A percentile compares a stretch with the other conserved stretches of the same genome.
Conservation (phyloP, 2,113 vertebrate genomes). For the Indicator maculatus region DNA sequence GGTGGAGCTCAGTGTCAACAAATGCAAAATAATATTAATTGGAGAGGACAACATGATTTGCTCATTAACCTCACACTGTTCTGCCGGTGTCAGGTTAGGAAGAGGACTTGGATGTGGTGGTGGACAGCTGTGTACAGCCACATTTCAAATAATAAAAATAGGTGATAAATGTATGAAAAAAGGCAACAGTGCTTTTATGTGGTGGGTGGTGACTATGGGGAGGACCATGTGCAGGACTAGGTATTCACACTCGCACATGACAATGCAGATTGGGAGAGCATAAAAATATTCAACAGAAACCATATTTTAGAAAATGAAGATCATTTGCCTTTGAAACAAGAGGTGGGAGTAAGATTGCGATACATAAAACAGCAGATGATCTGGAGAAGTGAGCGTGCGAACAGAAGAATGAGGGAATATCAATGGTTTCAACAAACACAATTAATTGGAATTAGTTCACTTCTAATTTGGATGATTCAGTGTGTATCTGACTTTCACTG, state of each 20-base stretch:
- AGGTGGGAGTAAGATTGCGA: background rate
- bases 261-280: background rate
- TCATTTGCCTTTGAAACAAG: background rate
- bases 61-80: background rate
- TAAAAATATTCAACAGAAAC: conserved; percentile 23
- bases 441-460: background rate
- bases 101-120: background rate
- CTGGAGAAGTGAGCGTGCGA: background rate
- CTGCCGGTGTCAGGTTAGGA: background rate
- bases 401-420: background rate
- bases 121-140: background rate
- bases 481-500: background rate
- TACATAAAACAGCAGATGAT: background rate
- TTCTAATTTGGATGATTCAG: background rate
- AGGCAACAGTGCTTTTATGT: background rate
- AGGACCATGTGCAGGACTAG: background rate
- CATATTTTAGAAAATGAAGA: background rate
- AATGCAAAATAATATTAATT: background rate
- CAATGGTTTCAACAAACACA: background rate
- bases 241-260: background rate
- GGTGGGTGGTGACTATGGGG: rapidly evolving
- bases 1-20: background rate
- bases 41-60: background rate
- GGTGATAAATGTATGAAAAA: background rate
- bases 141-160: background rate